Evolutionary conservation across 2,888 invertebrate genomes (phyloP).

Genomic region (Priocnemis perturbator): DNA sequence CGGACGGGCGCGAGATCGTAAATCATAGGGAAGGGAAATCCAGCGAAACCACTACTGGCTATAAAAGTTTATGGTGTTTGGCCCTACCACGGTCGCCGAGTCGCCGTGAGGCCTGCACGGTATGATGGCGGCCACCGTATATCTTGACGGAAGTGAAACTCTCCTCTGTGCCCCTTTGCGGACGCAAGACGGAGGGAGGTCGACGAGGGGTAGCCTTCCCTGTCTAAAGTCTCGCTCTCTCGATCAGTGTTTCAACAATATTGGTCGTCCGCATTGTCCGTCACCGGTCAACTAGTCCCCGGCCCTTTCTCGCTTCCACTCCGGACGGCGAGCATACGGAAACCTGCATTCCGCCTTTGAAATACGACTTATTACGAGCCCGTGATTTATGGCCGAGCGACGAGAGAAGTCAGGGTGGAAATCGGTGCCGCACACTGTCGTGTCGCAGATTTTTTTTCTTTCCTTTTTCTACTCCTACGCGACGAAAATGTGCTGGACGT

Average conservation of each 20-base stretch:
- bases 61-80: slow-evolving; percentile 72
- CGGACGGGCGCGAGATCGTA: slow-evolving; percentile 60
- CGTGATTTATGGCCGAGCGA: slow-evolving; percentile 38
- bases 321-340: slow-evolving; percentile 24
- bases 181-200: slow-evolving; percentile 31
- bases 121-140: slow-evolving; percentile 35
- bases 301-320: neutral
- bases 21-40: slow-evolving; percentile 67
- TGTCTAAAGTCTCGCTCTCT: slow-evolving; percentile 9
- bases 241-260: slow-evolving; percentile 60
- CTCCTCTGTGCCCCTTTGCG: slow-evolving; percentile 31
- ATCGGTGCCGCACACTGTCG: slow-evolving; percentile 11
- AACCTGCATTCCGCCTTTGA: slow-evolving; percentile 31
- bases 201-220: slow-evolving; percentile 23
- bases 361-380: slow-evolving; percentile 43
- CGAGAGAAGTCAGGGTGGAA: slow-evolving; percentile 11
- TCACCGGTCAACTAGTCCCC: too few species aligned
- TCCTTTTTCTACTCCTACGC: neutral
- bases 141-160: slow-evolving; percentile 64
- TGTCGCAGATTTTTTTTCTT: neutral
- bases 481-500: too few species aligned
- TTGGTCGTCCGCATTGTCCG: slow-evolving; percentile 59
- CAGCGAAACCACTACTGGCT: slow-evolving; percentile 69
- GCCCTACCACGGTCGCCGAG: slow-evolving; percentile 26
- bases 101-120: slow-evolving; percentile 11